Base-by-base conservation (phyloP, 2,113 vertebrate species). In the Rhineura floridana region DNA sequence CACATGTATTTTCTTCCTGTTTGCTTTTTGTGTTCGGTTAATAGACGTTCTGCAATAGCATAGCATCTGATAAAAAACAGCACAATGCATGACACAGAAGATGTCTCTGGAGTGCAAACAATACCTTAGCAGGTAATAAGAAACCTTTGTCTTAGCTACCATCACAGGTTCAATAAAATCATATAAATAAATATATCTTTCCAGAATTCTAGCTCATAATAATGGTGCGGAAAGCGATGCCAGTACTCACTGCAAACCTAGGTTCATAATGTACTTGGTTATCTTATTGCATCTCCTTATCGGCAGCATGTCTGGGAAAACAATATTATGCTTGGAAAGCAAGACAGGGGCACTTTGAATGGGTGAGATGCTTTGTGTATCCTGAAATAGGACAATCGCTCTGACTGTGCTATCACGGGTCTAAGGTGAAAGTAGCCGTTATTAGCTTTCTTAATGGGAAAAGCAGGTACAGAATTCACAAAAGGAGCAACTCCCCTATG, bases 81-180 rank as follows among this genome's bases (percentile, higher is more conserved):
- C 55, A 59, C 55, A 59, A 76, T 48, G 4, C 42, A 42, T 10
- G 42, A 46, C 46, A 21, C 17, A 85, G 67, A 4, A 44, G 0
- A 21, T 90, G 87, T 79, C 84, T 75, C 87, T 72, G 0, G 0
- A 21, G 4, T 12, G 23, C 85, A 78, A 87, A 59, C 1, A 2
- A 42, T 3, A 7, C 13, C 42, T 36, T 12, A 48, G 85, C 90
- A 93, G 87, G 77, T 48, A 1, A 83, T 0, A 79, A 72, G 78
- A 88, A 81, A 88, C 84, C 10, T 48, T 33, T 8, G 52, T 55
- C 19, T 12, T 77, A 93, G 85, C 89, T 86, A 70, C 72, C 83
- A 73, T 1, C 4, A 0, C 78, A 2, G 33, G 72, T 85, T 92
- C 86, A 90, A 94, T 93, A 91, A 95, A 89, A 85, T 44, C 89